Conservation (phyloP, 2,113 vertebrate species). For the Gymnorhina tibicen region DNA sequence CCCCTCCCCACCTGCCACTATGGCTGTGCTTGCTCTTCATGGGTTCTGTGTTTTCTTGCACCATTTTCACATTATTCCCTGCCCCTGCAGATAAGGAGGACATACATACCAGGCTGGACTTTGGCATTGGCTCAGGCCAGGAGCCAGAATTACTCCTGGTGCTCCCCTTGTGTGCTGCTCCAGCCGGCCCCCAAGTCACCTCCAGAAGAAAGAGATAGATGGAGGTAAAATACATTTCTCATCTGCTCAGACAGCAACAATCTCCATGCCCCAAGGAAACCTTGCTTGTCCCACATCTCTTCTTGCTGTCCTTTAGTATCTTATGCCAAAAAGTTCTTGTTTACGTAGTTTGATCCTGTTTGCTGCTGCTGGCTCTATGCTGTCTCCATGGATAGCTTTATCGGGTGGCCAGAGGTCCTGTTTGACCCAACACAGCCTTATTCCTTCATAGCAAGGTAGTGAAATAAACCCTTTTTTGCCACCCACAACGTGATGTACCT, state of each 20-base stretch:
- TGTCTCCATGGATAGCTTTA: neutral
- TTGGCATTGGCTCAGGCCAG: neutral
- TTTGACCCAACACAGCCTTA: neutral
- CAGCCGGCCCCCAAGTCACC: accelerated
- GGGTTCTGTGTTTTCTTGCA: neutral
- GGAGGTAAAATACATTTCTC: neutral
- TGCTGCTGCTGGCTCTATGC: neutral
- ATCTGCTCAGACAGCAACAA: neutral
- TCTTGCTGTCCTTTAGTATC: neutral
- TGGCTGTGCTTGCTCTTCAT: accelerated
- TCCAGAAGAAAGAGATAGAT: neutral
- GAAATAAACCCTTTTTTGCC: neutral
- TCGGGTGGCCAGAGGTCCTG: neutral
- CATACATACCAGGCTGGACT: neutral
- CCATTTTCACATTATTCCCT: neutral
- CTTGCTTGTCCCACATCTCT: neutral
- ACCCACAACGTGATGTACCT: too few relatives aligned
- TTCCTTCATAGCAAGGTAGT: neutral
- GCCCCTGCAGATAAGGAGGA: neutral
- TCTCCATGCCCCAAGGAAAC: neutral
- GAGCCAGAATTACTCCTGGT: neutral
- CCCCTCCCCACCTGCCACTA: neutral
- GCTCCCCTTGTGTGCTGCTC: neutral
- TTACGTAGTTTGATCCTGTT: neutral
- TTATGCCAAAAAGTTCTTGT: neutral